Evolutionary conservation across 2,113 vertebrate genomes (phyloP), one percentile per base, ranked within the genome.

Genomic region (Hippocampus abdominalis): DNA sequence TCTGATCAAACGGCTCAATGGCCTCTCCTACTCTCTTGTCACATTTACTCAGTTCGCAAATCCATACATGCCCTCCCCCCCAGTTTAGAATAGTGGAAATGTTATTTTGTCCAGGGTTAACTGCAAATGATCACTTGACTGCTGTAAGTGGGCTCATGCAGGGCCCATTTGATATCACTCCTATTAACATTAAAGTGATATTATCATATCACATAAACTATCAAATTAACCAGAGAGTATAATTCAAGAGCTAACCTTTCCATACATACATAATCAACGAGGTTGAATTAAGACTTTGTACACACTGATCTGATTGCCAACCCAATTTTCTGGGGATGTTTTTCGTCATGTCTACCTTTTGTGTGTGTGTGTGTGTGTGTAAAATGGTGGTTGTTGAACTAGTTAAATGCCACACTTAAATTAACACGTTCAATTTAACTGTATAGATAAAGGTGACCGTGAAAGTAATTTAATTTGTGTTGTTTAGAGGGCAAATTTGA

Each of bases 1-100:
- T 70, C 57, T 75, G 82, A 88, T 87, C 84, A 86, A 78, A 84
- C 74, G 81, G 74, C 65, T 76, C 79, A 74, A 60, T 68, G 67
- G 61, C 18, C 40, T 44, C 36, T n/a, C 44, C 11, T 44, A 64
- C 21, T 42, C 62, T 18, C n/a, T 46, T 64, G n/a, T 64, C 63
- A 64, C 40, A 46, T 46, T 46, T 64, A 40, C 40, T 46, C 23
- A 44, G 23, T 25, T 6, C 18, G n/a, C 13, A 46, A 64, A 64
- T 64, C 57, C 11, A 25, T 44, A 44, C n/a, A 16, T 1, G 21
- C 13, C 13, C 16, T 16, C 15, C 27, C 15, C 15, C 27, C 23
- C 15, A 21, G 40, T 64, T 64, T 23, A 64, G 40, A 64, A 44
- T 25, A 16, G 13, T 27, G 7, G 44, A 18, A 6, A 46, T 18